These are phyloP conservation scores for Gonioctena quinquepunctata DNA, from an alignment of 1,140 invertebrate species.

Conservation along the genomic window DNA sequence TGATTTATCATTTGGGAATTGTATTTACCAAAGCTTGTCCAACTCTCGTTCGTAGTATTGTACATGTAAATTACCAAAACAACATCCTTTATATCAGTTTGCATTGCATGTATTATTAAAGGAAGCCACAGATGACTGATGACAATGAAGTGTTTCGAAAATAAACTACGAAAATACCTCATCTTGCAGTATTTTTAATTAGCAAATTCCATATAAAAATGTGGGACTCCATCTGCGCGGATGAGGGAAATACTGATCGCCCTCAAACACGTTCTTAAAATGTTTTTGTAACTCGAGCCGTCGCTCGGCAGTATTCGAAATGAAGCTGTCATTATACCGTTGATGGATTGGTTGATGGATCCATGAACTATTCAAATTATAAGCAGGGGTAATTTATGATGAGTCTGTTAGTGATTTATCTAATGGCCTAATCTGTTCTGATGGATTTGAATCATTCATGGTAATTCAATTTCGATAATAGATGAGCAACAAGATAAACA, in stretches of 20 bases:
- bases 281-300: not conserved
- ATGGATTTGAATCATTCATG: not conserved
- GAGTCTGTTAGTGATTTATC: not conserved
- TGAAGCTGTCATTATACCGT: not conserved
- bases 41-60: no score
- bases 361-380: not conserved
- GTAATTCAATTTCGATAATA: not conserved
- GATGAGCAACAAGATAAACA: not conserved
- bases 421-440: not conserved
- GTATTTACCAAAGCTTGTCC: no score
- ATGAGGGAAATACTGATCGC: not conserved
- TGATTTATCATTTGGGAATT: no score
- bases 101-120: no score
- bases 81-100: no score
- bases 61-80: no score
- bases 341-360: not conserved
- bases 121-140: not conserved
- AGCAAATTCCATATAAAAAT: not conserved
- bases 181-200: not conserved
- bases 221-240: not conserved
- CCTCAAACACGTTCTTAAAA: no score
- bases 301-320: not conserved
- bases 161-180: not conserved
- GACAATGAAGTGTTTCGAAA: not conserved
- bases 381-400: not conserved